Evolutionary conservation across 2,797 vertebrate genomes (phyloP).

Genomic region (Scleropages formosus): DNA sequence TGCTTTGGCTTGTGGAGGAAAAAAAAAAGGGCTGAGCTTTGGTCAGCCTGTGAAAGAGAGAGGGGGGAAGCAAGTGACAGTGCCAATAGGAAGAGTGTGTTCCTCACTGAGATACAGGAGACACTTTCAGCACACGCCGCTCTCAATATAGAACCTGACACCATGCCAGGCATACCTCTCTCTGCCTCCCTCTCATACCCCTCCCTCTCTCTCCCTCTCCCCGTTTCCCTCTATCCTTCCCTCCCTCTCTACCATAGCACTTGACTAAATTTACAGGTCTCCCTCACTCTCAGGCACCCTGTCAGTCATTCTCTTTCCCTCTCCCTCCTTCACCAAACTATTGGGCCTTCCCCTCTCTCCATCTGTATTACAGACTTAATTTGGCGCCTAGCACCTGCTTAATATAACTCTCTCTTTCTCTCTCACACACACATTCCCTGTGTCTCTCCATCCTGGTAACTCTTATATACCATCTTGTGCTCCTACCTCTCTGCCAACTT

Average conservation of each 20-base stretch:
- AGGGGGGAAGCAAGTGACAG: constrained; percentile 53
- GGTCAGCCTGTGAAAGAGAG: constrained; percentile 36
- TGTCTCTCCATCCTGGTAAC: constrained; percentile 41
- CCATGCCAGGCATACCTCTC: constrained; percentile 65
- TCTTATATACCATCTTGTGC: background rate
- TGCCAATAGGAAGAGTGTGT: constrained; percentile 76
- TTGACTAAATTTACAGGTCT: constrained; percentile 24
- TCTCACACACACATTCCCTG: constrained; percentile 47
- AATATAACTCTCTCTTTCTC: constrained; percentile 60
- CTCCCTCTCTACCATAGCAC: constrained; percentile 38
- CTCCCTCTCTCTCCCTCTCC: constrained; percentile 32
- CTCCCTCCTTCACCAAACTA: constrained; percentile 39
- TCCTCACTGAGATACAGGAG: constrained; percentile 71
- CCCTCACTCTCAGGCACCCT: constrained; percentile 32
- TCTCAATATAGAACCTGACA: constrained; percentile 76
- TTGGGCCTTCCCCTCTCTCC: constrained; percentile 44
- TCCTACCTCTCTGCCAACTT: background rate
- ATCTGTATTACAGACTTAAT: constrained; percentile 57
- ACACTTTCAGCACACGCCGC: constrained; percentile 71
- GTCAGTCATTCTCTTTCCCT: background rate
- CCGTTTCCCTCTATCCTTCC: constrained; percentile 37
- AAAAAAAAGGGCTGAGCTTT: constrained; percentile 41
- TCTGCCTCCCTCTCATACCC: constrained; percentile 46
- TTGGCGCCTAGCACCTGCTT: constrained; percentile 62
- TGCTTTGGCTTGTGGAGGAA: constrained; percentile 16